Conservation (phyloP, 2,797 vertebrate species). For the Hemitrygon akajei region DNA sequence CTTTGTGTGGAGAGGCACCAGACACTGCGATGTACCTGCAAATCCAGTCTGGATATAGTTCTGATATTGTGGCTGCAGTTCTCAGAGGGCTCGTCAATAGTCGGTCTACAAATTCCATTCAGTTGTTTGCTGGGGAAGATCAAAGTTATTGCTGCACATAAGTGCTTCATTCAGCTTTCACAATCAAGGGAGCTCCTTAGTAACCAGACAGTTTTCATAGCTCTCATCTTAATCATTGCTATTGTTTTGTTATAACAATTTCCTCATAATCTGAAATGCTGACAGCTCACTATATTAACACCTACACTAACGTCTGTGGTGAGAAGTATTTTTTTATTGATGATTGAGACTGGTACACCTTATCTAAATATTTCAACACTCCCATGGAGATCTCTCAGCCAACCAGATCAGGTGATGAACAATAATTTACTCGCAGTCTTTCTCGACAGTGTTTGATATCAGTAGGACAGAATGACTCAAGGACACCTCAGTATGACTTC, state of each 20-base stretch:
- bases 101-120: slow-evolving; percentile 1
- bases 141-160: not conserved
- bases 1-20: not conserved
- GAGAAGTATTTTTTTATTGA: not conserved
- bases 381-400: not conserved
- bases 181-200: not conserved
- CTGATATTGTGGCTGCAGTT: not conserved
- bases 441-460: not conserved
- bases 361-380: not conserved
- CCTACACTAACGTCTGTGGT: not conserved
- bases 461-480: not conserved
- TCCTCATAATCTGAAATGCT: not conserved
- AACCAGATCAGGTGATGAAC: not conserved
- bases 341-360: not conserved
- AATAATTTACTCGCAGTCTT: not conserved
- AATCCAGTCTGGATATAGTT: not conserved
- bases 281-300: not conserved
- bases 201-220: not conserved
- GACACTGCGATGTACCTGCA: not conserved
- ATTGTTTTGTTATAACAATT: not conserved
- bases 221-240: not conserved
- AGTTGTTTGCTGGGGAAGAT: not conserved
- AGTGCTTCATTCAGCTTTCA: slow-evolving; percentile 23
- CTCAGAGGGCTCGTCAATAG: not conserved
- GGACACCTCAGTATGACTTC: not conserved